These are phyloP conservation scores for Samia ricini DNA, from an alignment of 1,140 invertebrate species.

Conservation along the genomic window DNA sequence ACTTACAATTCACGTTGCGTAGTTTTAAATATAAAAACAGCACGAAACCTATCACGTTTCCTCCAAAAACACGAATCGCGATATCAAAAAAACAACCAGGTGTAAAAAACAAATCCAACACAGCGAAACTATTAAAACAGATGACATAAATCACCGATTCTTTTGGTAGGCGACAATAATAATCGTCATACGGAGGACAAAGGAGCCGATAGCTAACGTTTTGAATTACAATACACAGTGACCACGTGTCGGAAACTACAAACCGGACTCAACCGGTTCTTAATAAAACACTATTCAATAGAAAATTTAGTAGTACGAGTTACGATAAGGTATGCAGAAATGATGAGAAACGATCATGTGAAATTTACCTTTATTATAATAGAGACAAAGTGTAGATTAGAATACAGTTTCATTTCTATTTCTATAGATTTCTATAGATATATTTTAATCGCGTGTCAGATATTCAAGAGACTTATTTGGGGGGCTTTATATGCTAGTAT, in stretches of 20 bases:
- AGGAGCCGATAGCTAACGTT: not conserved
- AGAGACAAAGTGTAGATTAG: not conserved
- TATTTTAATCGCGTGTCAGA: not conserved
- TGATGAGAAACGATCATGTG: not conserved
- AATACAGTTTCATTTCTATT: not conserved
- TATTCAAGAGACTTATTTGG: not conserved
- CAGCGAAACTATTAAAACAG: not conserved
- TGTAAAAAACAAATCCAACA: too few relatives aligned
- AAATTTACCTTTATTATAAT: not conserved
- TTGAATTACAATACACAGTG: constrained; percentile 12
- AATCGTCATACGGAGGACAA: not conserved
- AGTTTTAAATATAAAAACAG: too few relatives aligned
- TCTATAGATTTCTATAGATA: not conserved
- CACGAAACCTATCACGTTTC: too few relatives aligned
- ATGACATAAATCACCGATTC: constrained; percentile 7
- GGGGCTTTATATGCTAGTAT: not conserved
- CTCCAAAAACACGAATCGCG: too few relatives aligned
- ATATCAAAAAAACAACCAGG: too few relatives aligned
- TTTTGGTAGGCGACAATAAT: constrained; percentile 1
- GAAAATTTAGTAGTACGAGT: constrained; percentile 1
- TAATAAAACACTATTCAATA: constrained; percentile 7
- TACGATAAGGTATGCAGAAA: not conserved
- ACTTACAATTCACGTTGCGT: too few relatives aligned
- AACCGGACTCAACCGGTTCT: constrained; percentile 64
- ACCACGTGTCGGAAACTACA: constrained; percentile 31